Evolutionary conservation across 1,140 invertebrate genomes (phyloP).

Genomic region (Lycorma delicatula): DNA sequence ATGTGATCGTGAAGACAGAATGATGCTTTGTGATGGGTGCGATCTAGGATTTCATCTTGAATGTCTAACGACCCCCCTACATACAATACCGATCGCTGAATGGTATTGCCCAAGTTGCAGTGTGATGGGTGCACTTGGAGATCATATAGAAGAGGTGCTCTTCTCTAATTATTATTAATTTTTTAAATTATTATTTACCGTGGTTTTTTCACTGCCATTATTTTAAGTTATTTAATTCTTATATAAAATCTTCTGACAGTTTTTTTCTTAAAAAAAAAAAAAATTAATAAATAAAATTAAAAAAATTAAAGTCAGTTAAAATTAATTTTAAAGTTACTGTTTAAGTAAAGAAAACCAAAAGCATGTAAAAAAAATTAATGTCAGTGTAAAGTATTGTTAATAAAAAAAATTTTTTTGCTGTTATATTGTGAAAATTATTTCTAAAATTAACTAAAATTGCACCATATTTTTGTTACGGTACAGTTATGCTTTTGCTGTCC

Average conservation of each 20-base stretch:
- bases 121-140: conserved; percentile 22
- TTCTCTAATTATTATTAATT: background rate
- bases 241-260: background rate
- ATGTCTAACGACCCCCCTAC: conserved; percentile 70
- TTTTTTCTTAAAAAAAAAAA: too few relatives aligned
- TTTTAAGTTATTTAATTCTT: background rate
- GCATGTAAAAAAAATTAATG: too few relatives aligned
- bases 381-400: too few relatives aligned
- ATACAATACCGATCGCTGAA: conserved; percentile 63
- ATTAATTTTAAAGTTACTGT: too few relatives aligned
- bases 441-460: too few relatives aligned
- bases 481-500: too few relatives aligned
- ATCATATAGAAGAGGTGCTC: background rate
- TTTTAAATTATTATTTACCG: background rate
- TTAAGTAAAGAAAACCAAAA: too few relatives aligned
- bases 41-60: conserved; percentile 77
- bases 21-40: conserved; percentile 84
- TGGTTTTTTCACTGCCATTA: background rate
- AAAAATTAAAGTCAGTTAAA: too few relatives aligned
- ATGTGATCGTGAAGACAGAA: conserved; percentile 71
- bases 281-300: too few relatives aligned
- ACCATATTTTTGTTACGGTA: too few relatives aligned
- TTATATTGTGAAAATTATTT: too few relatives aligned
- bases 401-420: too few relatives aligned
- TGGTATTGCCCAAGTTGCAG: conserved; percentile 82